These are phyloP conservation scores for Pararge aegeria DNA, from an alignment of 1,140 invertebrate species.

Conservation along the genomic window DNA sequence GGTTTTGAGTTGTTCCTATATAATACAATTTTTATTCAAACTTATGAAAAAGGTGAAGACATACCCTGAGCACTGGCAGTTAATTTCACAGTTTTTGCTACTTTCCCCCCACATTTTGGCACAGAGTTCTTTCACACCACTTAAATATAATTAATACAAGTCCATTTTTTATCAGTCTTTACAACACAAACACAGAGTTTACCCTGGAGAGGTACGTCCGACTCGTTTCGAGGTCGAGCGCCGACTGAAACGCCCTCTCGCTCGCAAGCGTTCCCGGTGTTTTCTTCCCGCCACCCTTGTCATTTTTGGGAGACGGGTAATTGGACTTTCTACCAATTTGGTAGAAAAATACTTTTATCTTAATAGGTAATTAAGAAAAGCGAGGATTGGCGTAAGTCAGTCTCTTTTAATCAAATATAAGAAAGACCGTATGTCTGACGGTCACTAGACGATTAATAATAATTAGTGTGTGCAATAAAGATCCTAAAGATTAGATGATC, in stretches of 20 bases:
- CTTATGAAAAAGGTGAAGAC: too few relatives aligned
- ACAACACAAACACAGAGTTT: slow-evolving; percentile 15
- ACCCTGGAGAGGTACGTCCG: slow-evolving; percentile 8
- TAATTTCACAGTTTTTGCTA: slow-evolving; percentile 60
- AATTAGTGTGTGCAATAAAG: too few relatives aligned
- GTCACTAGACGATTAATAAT: too few relatives aligned
- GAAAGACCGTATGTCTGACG: too few relatives aligned
- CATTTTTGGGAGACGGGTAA: slow-evolving; percentile 17
- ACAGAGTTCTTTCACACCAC: slow-evolving; percentile 38
- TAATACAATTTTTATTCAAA: too few relatives aligned
- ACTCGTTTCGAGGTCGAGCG: slow-evolving; percentile 19
- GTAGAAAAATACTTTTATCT: slow-evolving; percentile 19
- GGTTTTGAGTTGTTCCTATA: too few relatives aligned
- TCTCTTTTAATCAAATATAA: too few relatives aligned
- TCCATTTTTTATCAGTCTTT: slow-evolving; percentile 30
- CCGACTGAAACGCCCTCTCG: slow-evolving; percentile 28
- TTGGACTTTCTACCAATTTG: slow-evolving; percentile 40
- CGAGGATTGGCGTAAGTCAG: too few relatives aligned
- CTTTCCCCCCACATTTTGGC: slow-evolving; percentile 64
- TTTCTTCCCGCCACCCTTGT: slow-evolving; percentile 35
- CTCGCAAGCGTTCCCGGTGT: not conserved
- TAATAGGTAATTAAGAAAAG: too few relatives aligned
- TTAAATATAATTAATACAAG: slow-evolving; percentile 29
- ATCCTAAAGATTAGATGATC: too few relatives aligned
- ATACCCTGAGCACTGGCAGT: slow-evolving; percentile 69